A percentile compares a stretch with the other conserved stretches of the same genome.
phyloP scores from a whole-genome alignment of 2,797 vertebrate species.

The Falco columbarius region DNA sequence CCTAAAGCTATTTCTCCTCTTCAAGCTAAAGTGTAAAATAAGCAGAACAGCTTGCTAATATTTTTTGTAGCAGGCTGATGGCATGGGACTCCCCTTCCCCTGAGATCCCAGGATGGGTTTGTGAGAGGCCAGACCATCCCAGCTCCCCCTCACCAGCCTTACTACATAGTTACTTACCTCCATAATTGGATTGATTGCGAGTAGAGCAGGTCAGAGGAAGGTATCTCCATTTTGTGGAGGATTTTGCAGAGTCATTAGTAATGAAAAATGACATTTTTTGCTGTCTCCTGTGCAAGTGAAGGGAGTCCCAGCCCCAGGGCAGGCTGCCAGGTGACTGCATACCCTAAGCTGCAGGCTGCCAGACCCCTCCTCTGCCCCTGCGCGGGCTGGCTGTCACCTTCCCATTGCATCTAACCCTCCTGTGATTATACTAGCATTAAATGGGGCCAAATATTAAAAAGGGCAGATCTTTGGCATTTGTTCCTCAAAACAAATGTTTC shows the following conservation, averaged over 20 bases:
- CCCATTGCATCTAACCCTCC: background rate
- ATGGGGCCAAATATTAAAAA: background rate
- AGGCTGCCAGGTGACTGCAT: constrained; percentile 25
- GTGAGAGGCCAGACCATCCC: background rate
- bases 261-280: constrained; percentile 18
- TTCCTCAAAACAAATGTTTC: background rate
- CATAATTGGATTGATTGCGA: background rate
- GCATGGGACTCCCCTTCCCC: background rate
- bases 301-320: background rate
- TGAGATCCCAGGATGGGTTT: background rate
- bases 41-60: background rate
- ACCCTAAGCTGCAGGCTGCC: background rate
- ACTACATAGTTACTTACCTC: background rate
- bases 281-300: background rate
- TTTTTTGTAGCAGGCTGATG: background rate
- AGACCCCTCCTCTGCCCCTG: background rate
- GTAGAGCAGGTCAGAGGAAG: background rate
- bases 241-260: constrained; percentile 47
- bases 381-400: background rate
- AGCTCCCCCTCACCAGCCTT: background rate
- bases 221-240: constrained; percentile 16
- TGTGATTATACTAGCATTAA: background rate
- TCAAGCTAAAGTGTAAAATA: background rate
- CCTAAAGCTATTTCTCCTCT: background rate
- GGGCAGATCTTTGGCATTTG: background rate